Evolutionary conservation across 2,888 invertebrate genomes (phyloP), one percentile per base, ranked within the genome.

Genomic region (Galeopsomyia nigrocyanea): DNA sequence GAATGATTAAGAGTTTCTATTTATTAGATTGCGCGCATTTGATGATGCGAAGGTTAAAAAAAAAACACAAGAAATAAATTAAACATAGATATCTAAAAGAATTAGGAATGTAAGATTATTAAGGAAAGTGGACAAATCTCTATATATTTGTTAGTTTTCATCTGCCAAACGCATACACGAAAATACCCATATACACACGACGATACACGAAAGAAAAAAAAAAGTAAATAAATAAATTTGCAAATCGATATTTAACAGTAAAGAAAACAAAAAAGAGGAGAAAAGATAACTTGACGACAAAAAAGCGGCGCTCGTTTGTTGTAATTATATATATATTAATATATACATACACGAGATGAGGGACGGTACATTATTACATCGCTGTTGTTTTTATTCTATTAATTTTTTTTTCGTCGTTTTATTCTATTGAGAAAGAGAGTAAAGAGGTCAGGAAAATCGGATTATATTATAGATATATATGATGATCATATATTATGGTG

Each of bases 61-160:
- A 60, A 47, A 49, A 64, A 62, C 17, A 46, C 19, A 69, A 47
- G 10, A 5, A 31, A 58, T 39, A 56, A 17, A 47, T 61, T 57
- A 39, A 68, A 51, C 60, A n/a, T n/a, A 68, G 22, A 68, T 67
- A 76, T 71, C 62, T 46, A 74, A 74, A 56, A 73, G 74, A 71
- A 58, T 51, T 22, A 68, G 46, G 50, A 53, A 10, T 49, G 39
- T 22, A 26, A 14, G 39, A 53, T n/a, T 26, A 26, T 26, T 26
- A 26, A 26, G 19, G 46, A 53, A 72, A 56, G 46, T 67, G 51
- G 47, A 64, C 62, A 73, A 68, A 60, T 73, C 67, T 75, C 66
- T 72, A 75, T 75, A 10, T 39, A 71, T 66, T 71, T 71, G 70
- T 73, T 68, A 73, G 68, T 75, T 75, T 39, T 73, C 67, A 73